Percentiles rank a stretch among this genome's conserved stretches.
Evolutionary conservation across 2,113 vertebrate genomes (phyloP).

Genomic region (Hirundichthys speculiger): DNA sequence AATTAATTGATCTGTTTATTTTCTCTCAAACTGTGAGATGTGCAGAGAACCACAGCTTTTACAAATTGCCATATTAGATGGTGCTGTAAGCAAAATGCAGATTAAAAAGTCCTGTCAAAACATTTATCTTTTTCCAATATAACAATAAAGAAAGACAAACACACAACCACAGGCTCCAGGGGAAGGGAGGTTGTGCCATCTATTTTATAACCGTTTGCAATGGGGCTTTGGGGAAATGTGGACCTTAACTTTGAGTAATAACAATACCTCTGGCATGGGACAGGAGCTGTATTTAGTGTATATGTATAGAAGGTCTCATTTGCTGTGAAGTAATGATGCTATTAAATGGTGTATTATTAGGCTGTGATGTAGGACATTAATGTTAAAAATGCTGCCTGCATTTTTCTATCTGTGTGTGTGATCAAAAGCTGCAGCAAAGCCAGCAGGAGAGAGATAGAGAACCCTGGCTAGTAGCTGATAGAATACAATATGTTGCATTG

Average conservation of each 20-base stretch:
- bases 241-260: constrained; percentile 18
- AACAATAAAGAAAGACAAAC: constrained; percentile 27
- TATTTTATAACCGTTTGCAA: constrained; percentile 32
- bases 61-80: constrained; percentile 29
- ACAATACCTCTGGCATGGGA: constrained; percentile 6
- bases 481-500: constrained; percentile 63
- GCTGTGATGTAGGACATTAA: constrained; percentile 16
- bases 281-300: constrained; percentile 12
- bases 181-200: constrained; percentile 9
- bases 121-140: constrained; percentile 19
- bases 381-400: constrained; percentile 24
- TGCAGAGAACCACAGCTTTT: constrained; percentile 14
- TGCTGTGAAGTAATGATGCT: constrained; percentile 32
- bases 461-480: constrained; percentile 48
- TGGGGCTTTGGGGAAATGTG: constrained; percentile 24
- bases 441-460: constrained; percentile 20
- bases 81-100: constrained; percentile 27
- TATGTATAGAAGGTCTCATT: constrained; percentile 18
- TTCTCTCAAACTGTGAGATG: constrained; percentile 2
- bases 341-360: constrained; percentile 39
- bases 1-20: constrained; percentile 10
- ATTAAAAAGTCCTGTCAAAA: constrained; percentile 26
- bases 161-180: constrained; percentile 4
- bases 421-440: constrained; percentile 30
- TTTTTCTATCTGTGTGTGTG: constrained; percentile 18